These are phyloP conservation scores for Deladenus siricidicola DNA, from an alignment of 2,888 invertebrate species.

Conservation along the genomic window DNA sequence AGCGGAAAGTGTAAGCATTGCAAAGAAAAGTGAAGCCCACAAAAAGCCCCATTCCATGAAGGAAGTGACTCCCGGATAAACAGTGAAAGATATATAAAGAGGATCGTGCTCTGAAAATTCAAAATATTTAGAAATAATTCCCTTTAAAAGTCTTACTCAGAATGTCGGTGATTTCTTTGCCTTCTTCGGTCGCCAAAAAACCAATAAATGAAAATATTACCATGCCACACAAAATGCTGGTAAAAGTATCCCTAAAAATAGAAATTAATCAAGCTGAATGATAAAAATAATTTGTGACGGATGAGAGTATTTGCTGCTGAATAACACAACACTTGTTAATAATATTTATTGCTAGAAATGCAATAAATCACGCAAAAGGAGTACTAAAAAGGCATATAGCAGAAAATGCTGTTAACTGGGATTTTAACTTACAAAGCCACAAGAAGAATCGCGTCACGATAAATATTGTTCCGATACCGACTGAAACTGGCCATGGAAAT, in stretches of 20 bases:
- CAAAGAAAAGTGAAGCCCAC: slow-evolving; percentile 47
- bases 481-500: slow-evolving; percentile 50
- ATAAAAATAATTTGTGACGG: not conserved
- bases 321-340: too few species aligned
- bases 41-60: slow-evolving; percentile 47
- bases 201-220: slow-evolving; percentile 51
- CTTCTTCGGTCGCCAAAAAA: slow-evolving; percentile 37
- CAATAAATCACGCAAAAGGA: too few species aligned
- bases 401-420: too few species aligned
- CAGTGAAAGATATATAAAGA: slow-evolving; percentile 44
- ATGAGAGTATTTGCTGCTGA: not conserved
- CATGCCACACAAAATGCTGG: slow-evolving; percentile 45
- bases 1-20: slow-evolving; percentile 43
- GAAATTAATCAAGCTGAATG: not conserved
- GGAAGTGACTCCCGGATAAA: slow-evolving; percentile 47
- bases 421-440: slow-evolving; percentile 39
- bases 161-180: slow-evolving; percentile 32
- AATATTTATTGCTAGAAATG: too few species aligned
- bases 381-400: too few species aligned
- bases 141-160: slow-evolving; percentile 24
- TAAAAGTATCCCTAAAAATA: slow-evolving; percentile 37
- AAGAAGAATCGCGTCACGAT: slow-evolving; percentile 44
- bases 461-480: slow-evolving; percentile 49
- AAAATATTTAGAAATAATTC: not conserved
- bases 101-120: slow-evolving; percentile 40